Conservation (phyloP, 2,113 vertebrate genomes). For the Vidua macroura region DNA sequence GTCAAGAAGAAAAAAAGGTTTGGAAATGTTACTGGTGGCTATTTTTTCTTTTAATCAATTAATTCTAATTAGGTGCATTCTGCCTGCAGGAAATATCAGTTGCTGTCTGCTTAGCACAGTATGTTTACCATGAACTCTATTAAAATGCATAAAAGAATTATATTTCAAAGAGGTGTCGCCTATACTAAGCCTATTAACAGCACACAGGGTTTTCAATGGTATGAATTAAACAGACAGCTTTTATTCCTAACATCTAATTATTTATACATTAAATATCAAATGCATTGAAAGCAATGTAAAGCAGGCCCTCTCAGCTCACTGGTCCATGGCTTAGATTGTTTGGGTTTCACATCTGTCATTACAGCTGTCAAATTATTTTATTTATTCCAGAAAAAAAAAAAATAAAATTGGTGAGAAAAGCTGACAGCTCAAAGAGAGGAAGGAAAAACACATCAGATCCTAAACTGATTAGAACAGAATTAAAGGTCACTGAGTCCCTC, state of each 20-base stretch:
- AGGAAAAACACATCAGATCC: background rate
- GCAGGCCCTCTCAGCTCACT: background rate
- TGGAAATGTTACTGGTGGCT: background rate
- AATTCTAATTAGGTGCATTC: conserved; percentile 45
- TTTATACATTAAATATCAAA: conserved; percentile 28
- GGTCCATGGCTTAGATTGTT: background rate
- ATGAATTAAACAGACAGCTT: conserved; percentile 36
- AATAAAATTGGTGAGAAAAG: background rate
- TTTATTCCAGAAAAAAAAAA: background rate
- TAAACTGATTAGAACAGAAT: background rate
- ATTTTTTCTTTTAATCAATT: background rate
- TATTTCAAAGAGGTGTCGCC: conserved; percentile 27
- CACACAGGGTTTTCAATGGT: background rate
- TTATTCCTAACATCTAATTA: conserved; percentile 36
- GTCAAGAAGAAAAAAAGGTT: background rate
- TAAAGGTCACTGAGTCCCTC: background rate
- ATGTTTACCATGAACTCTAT: conserved; percentile 34
- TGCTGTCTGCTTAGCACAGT: conserved; percentile 28
- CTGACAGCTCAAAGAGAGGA: background rate
- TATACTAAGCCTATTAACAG: conserved; percentile 45
- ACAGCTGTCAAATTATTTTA: conserved; percentile 6
- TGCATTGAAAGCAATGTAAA: background rate
- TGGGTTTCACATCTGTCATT: background rate
- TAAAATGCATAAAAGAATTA: conserved; percentile 27
- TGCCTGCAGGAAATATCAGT: conserved; percentile 37